Base-by-base conservation (phyloP, 2,113 vertebrate species). In the Lophotis ruficrista region DNA sequence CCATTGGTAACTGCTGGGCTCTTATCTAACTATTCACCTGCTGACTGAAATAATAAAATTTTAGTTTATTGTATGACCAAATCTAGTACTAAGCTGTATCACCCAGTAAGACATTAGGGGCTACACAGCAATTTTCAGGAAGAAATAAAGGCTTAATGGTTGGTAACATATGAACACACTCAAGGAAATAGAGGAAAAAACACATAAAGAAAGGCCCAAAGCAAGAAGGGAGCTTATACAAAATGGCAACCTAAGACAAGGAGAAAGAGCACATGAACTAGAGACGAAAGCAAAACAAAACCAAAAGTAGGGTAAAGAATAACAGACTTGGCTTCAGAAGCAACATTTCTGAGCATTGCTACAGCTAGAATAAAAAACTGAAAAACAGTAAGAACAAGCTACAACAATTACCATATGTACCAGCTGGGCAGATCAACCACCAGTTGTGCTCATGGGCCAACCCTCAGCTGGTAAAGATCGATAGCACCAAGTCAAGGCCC, bases 161-260 rank as follows among this genome's bases (percentile, higher is more conserved):
- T 51, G 30, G 15, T 68, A 75, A 78, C 51, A 30, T 47, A 45
- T 8, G 12, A 24, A 77, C 14, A 35, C 21, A 38, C 4, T n/a
- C 27, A 43, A 56, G 43, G 22, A 68, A 79, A 7, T 9, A 70
- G 47, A 41, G 14, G 21, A 70, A 65, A n/a, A n/a, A 47, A 13
- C 7, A 37, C 14, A 17, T 0, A 28, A 8, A n/a, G 5, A 30
- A 61, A 76, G 5, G 12, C 66, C 4, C 1, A 20, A 51, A 14
- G 6, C 13, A 35, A 35, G 10, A 65, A 43, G 9, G 11, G 2
- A 5, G 2, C 1, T 69, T 72, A 4, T 17, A 45, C 2, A 28
- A 77, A 35, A 86, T 14, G 4, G 2, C 9, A 77, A 35, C 5
- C 4, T 22, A 66, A 66, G 13, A 37, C 10, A 45, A 27, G 18